These are phyloP conservation scores for Cynocephalus volans DNA, from an alignment of 2,113 vertebrate genomes.

Conservation along the genomic window DNA sequence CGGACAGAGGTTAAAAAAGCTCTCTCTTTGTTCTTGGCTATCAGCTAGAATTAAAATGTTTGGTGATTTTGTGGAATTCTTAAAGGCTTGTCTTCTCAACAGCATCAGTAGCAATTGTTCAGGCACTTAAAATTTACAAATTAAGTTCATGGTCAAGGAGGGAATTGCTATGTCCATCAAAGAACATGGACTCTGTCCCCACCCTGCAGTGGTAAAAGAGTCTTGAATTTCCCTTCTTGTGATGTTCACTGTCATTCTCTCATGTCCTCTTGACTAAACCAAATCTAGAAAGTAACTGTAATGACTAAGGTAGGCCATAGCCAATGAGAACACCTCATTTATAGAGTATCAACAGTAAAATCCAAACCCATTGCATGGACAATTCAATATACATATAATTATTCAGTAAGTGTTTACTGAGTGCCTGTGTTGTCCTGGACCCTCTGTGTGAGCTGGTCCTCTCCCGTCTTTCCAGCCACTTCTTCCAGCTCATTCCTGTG, in stretches of 20 bases:
- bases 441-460: background rate
- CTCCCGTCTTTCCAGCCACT: background rate
- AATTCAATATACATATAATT: background rate
- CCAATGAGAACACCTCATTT: background rate
- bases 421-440: rapidly evolving
- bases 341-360: background rate
- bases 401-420: rapidly evolving
- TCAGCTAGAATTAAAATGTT: background rate
- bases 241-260: background rate
- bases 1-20: background rate
- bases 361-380: too few species aligned
- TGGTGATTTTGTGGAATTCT: background rate
- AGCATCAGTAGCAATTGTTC: background rate
- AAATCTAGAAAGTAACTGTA: background rate
- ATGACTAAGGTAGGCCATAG: background rate
- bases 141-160: background rate
- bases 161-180: background rate
- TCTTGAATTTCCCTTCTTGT: background rate
- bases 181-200: background rate
- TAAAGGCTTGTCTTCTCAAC: background rate
- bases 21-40: background rate
- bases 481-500: background rate
- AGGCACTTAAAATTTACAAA: background rate
- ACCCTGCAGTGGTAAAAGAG: background rate
- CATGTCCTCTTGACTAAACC: background rate